Base-by-base conservation (phyloP, 1,140 invertebrate species). In the Ectropis grisescens region DNA sequence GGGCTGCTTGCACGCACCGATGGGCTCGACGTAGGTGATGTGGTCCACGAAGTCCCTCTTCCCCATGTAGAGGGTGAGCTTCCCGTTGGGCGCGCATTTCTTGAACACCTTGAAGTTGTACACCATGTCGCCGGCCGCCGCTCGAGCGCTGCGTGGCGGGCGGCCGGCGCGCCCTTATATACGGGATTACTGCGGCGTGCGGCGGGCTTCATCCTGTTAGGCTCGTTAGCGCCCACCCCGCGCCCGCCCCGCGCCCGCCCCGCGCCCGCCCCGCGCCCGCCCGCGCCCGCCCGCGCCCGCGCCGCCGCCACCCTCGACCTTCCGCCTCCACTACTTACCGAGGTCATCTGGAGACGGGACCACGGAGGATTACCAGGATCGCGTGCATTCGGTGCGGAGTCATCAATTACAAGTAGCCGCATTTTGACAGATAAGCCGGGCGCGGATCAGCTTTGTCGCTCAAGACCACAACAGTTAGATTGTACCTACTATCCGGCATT, bases 31-130 rank as follows among this genome's bases (percentile, higher is more conserved):
- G 28, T 91, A 92, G 0, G 92, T 91, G 12, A 98, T 87, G 59
- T 98, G 93, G 76, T 99, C 97, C 33, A 99, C 91, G 81, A 97
- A 98, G 68, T 99, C 97, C 54, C 97, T 84, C 78, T 98, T 97
- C 2, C 95, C 95, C 56, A 99, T 85, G 69, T 99, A 99, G 35
- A 98, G 84, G 9, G 95, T 95, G 31, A 98, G 86, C 86, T 97
- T 97, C 34, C 92, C 93, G 84, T 98, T 98, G 4, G 95, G 94
- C 2, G 95, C 93, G 56, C 89, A 91, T 82, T 98, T 98, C 82
- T 98, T 98, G 81, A 92, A 98, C 53, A 98, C 95, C 84, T 95
- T 95, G 75, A 93, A 93, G 67, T 93, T 93, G 45, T 89, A 88
- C 58, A 94, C 92, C 93, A 95, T 95, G 51, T 70, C 89, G 38